A percentile compares a stretch with the other conserved stretches of the same genome.
Conservation (phyloP, 2,797 vertebrate species). For the Lates japonicus region DNA sequence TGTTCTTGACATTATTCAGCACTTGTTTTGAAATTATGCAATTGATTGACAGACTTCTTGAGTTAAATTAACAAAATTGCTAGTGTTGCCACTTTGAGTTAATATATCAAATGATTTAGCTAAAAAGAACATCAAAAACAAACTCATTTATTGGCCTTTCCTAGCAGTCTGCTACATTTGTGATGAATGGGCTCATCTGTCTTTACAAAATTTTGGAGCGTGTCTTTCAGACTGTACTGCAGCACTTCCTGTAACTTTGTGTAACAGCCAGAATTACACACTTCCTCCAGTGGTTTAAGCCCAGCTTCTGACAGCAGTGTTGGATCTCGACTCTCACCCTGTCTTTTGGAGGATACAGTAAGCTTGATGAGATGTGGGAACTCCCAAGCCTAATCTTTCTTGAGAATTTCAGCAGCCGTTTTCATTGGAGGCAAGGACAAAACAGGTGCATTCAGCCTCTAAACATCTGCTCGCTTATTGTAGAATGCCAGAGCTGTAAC, state of each 20-base stretch:
- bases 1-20: conserved; percentile 29
- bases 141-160: conserved; percentile 4
- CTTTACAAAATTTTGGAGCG: neutral
- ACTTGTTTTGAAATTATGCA: conserved; percentile 20
- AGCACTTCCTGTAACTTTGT: conserved; percentile 40
- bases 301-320: conserved; percentile 37
- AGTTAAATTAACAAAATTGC: conserved; percentile 42
- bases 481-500: conserved; percentile 53
- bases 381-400: conserved; percentile 75
- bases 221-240: conserved; percentile 7
- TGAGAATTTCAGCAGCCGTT: conserved; percentile 68
- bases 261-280: conserved; percentile 39
- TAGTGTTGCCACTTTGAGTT: conserved; percentile 39
- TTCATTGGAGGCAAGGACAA: conserved; percentile 64
- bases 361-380: conserved; percentile 77
- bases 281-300: conserved; percentile 46
- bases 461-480: conserved; percentile 79
- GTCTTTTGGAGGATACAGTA: conserved; percentile 59
- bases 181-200: conserved; percentile 27
- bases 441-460: conserved; percentile 66
- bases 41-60: conserved; percentile 38
- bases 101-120: conserved; percentile 44
- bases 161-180: conserved; percentile 1
- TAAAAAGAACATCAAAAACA: conserved; percentile 31
- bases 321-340: conserved; percentile 54